phyloP scores from a whole-genome alignment of 2,113 vertebrate species.

The Bubo scandiacus region DNA sequence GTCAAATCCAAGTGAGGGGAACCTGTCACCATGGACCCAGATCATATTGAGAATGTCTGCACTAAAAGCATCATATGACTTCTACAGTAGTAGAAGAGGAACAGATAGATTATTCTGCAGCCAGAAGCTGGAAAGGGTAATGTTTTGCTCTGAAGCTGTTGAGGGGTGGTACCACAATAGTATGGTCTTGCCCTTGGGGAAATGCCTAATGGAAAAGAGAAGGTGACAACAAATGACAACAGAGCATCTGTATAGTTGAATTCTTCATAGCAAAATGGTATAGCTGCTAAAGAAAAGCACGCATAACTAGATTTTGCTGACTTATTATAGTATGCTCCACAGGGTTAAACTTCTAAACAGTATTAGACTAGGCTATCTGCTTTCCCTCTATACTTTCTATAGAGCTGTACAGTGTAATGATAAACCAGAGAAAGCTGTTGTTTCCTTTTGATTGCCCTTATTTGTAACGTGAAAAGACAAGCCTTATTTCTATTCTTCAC shows the following conservation, averaged over 20 bases:
- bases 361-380: neutral
- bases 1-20: neutral
- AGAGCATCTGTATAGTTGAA: neutral
- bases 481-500: neutral
- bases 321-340: neutral
- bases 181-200: neutral
- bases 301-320: neutral
- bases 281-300: neutral
- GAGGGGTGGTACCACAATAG: neutral
- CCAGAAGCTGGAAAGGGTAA: neutral
- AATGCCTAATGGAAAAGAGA: neutral
- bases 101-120: neutral
- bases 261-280: neutral
- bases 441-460: neutral
- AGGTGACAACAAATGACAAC: neutral
- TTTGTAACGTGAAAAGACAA: conserved; percentile 7
- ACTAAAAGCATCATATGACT: neutral
- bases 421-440: neutral
- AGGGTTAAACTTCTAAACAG: neutral
- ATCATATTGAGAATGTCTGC: neutral
- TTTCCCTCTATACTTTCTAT: neutral
- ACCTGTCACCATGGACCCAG: neutral
- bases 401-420: neutral
- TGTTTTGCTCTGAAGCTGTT: neutral
- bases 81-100: neutral